phyloP scores from a whole-genome alignment of 2,888 invertebrate species.

The Lepidocyrtinus sp. region DNA sequence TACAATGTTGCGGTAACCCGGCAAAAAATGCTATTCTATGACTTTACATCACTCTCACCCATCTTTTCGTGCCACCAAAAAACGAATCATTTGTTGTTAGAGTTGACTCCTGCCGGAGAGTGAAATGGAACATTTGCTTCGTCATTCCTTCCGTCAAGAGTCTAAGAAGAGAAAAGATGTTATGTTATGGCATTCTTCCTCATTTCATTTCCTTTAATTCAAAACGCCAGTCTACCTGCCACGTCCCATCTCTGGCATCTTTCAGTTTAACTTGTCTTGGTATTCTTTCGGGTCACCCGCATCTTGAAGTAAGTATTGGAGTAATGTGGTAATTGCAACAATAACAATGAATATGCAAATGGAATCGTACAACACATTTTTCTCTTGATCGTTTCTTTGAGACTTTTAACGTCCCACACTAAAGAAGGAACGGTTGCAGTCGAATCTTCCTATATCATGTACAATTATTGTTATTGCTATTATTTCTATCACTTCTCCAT shows the following conservation, averaged over 20 bases:
- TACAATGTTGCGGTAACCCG: slow-evolving; percentile 17
- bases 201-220: background rate
- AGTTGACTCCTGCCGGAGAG: background rate
- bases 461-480: slow-evolving; percentile 43
- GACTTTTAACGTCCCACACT: too few species aligned
- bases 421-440: too few species aligned
- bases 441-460: background rate
- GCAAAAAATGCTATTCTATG: slow-evolving; percentile 26
- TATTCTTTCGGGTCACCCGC: slow-evolving; percentile 46
- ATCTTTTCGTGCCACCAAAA: background rate
- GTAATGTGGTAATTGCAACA: slow-evolving; percentile 53
- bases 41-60: slow-evolving; percentile 36
- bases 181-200: background rate
- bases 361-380: slow-evolving; percentile 40
- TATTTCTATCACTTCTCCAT: slow-evolving; percentile 4
- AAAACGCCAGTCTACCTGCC: background rate
- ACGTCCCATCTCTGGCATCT: background rate
- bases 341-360: slow-evolving; percentile 61
- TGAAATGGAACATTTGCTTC: slow-evolving; percentile 46
- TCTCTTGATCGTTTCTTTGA: background rate
- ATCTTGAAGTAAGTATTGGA: slow-evolving; percentile 17
- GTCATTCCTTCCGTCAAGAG: slow-evolving; percentile 44
- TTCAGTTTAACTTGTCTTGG: background rate
- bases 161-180: background rate
- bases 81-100: too few species aligned